These are phyloP conservation scores for Epizoanthus rinbou DNA, from an alignment of 92 coral and sea anemone genomes.

Conservation along the genomic window DNA sequence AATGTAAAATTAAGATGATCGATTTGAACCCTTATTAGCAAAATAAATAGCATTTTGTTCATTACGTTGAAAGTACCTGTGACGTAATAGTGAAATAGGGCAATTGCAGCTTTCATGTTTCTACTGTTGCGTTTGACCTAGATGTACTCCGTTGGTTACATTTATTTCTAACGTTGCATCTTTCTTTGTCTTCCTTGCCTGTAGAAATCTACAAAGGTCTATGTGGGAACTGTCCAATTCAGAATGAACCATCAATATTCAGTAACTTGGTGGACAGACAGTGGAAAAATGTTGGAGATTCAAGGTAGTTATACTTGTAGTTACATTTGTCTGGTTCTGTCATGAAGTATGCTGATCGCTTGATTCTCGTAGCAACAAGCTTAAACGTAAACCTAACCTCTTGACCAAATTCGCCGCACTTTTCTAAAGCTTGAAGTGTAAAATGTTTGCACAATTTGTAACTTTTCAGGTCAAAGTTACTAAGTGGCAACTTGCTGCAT, in stretches of 20 bases:
- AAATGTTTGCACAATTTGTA: neutral
- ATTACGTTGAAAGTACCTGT: too few relatives aligned
- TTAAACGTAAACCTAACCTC: neutral
- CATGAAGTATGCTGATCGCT: too few relatives aligned
- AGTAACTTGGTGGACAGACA: conserved; percentile 1
- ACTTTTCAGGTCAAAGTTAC: conserved; percentile 5
- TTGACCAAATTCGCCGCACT: neutral
- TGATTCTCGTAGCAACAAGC: neutral
- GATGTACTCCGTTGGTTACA: too few relatives aligned
- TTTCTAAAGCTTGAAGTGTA: neutral
- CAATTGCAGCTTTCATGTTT: too few relatives aligned
- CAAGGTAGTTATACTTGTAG: neutral
- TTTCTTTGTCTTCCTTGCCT: neutral
- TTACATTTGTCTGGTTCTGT: too few relatives aligned
- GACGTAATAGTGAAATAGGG: too few relatives aligned
- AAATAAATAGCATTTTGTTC: too few relatives aligned
- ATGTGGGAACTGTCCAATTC: conserved; percentile 3
- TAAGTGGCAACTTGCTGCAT: neutral
- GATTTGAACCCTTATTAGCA: too few relatives aligned
- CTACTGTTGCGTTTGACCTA: too few relatives aligned
- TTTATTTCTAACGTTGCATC: neutral
- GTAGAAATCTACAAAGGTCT: conserved; percentile 25
- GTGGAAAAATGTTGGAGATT: conserved; percentile 3
- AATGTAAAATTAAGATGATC: too few relatives aligned
- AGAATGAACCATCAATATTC: neutral